Percentiles rank a stretch among this genome's conserved stretches.
Evolutionary conservation across 2,888 invertebrate genomes (phyloP).

Genomic region (Apotomis turbidana): DNA sequence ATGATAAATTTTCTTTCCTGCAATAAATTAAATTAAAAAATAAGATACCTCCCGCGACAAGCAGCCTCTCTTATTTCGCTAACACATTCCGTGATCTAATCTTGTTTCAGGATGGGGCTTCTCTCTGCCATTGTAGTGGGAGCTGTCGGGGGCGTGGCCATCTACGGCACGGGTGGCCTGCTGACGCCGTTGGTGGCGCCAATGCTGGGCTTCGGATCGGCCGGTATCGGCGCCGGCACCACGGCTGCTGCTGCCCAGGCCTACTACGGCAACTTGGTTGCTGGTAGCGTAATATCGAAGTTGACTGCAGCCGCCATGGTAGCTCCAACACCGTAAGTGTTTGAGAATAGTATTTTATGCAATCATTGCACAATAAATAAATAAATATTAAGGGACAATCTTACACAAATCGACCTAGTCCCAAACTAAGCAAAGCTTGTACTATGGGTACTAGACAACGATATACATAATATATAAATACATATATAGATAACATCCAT

Average conservation of each 20-base stretch:
- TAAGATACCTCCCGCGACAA: too few species aligned
- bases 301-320: conserved; percentile 69
- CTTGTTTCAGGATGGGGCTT: conserved; percentile 32
- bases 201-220: conserved; percentile 62
- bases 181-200: conserved; percentile 55
- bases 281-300: conserved; percentile 67
- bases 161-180: conserved; percentile 40
- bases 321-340: conserved; percentile 67
- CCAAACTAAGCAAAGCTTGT: too few species aligned
- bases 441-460: too few species aligned
- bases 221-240: conserved; percentile 64
- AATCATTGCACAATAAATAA: too few species aligned
- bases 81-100: too few species aligned
- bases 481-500: too few species aligned
- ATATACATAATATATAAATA: too few species aligned
- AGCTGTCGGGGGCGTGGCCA: conserved; percentile 30
- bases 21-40: too few species aligned
- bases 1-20: too few species aligned
- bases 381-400: too few species aligned
- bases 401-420: too few species aligned
- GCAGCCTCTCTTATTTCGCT: too few species aligned
- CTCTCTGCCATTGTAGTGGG: conserved; percentile 24
- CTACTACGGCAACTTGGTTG: conserved; percentile 66
- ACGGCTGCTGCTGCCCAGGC: conserved; percentile 69
- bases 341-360: neutral